phyloP scores from a whole-genome alignment of 2,888 invertebrate species.

The Nemurella pictetii region DNA sequence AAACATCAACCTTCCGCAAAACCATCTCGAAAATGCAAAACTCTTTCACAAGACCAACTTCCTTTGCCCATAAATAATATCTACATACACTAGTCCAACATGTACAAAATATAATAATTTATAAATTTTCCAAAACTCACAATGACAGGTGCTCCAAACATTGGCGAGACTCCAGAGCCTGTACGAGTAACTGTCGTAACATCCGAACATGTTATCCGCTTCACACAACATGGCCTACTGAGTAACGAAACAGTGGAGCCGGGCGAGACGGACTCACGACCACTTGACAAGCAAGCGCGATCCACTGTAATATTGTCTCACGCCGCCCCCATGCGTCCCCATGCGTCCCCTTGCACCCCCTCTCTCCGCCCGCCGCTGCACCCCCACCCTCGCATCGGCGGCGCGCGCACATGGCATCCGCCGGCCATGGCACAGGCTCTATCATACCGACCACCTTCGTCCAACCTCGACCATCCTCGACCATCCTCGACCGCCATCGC shows the following conservation, averaged over 20 bases:
- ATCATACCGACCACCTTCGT: too few species aligned
- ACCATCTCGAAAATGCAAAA: neutral
- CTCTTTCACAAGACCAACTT: neutral
- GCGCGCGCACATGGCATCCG: neutral
- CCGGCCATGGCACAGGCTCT: too few species aligned
- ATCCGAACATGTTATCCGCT: constrained; percentile 75
- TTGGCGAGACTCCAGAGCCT: constrained; percentile 77
- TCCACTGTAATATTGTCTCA: constrained; percentile 4
- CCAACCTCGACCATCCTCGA: neutral
- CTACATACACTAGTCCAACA: neutral
- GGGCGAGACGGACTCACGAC: neutral
- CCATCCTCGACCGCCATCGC: neutral
- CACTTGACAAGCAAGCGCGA: constrained; percentile 18
- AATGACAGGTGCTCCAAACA: constrained; percentile 74
- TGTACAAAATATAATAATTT: neutral
- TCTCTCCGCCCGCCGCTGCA: neutral
- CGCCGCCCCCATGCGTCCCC: neutral
- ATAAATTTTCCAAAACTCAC: constrained; percentile 57
- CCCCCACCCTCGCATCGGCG: neutral
- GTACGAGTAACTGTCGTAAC: constrained; percentile 76
- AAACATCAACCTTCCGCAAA: neutral
- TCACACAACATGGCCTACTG: constrained; percentile 83
- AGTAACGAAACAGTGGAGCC: constrained; percentile 43
- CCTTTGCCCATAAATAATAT: neutral
- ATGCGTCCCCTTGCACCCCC: constrained; percentile 14